phyloP scores from a whole-genome alignment of 2,113 vertebrate species.

The Hemicordylus capensis region DNA sequence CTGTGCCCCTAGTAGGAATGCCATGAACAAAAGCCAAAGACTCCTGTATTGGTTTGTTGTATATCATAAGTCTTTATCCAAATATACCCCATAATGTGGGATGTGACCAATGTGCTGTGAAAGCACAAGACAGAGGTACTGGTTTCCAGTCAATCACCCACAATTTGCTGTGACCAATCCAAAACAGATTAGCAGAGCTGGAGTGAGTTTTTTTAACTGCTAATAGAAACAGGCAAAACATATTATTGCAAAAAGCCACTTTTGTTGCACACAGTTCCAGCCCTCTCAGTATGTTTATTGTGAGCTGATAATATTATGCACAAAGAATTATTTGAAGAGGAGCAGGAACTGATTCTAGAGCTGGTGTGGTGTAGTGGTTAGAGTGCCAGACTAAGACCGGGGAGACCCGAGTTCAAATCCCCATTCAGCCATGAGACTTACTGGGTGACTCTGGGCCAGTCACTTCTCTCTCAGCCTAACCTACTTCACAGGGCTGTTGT shows the following conservation, averaged over 20 bases:
- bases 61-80: neutral
- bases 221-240: neutral
- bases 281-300: neutral
- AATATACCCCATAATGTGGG: neutral
- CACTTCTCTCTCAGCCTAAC: no score
- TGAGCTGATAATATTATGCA: neutral
- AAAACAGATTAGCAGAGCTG: neutral
- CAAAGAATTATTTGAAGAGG: no score
- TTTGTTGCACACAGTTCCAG: neutral
- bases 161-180: neutral
- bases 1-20: neutral
- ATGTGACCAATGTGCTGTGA: neutral
- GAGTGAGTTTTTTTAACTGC: neutral
- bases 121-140: neutral
- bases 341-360: neutral
- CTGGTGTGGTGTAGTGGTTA: no score
- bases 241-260: neutral
- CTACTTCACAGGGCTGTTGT: no score
- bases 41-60: rapidly evolving
- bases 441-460: no score
- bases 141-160: neutral
- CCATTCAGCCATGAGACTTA: no score
- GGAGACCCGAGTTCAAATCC: no score
- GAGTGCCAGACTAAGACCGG: no score
- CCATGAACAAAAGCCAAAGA: neutral